A percentile compares a stretch with the other conserved stretches of the same genome.
phyloP scores from a whole-genome alignment of 2,113 vertebrate genomes.

The Lagopus leucura region DNA sequence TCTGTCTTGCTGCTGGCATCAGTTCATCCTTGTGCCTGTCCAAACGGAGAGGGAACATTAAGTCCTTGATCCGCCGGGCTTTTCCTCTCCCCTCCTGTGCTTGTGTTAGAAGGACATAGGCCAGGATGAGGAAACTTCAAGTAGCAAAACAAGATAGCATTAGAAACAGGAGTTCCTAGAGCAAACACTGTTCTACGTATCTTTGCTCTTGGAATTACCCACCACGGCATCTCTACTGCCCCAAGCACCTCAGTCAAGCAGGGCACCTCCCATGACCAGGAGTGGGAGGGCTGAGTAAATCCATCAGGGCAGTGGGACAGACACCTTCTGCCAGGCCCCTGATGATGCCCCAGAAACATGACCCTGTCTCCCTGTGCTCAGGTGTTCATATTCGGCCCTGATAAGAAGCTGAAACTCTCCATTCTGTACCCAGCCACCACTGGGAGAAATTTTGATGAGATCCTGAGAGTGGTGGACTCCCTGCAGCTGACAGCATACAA shows the following conservation, averaged over 20 bases:
- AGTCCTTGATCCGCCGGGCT: not conserved
- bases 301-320: not conserved
- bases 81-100: fast-evolving
- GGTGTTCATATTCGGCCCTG: slow-evolving; percentile 95
- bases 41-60: not conserved
- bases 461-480: slow-evolving; percentile 92
- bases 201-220: not conserved
- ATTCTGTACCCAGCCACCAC: slow-evolving; percentile 98
- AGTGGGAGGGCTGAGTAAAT: not conserved
- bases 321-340: not conserved
- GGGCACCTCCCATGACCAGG: not conserved
- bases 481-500: slow-evolving; percentile 93
- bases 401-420: slow-evolving; percentile 96
- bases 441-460: slow-evolving; percentile 94
- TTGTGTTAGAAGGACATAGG: not conserved
- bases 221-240: not conserved
- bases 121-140: not conserved
- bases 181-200: not conserved
- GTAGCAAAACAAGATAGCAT: not conserved
- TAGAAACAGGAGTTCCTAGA: not conserved
- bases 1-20: not conserved
- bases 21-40: not conserved
- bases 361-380: slow-evolving; percentile 55
- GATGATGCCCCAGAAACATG: not conserved
- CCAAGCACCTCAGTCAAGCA: not conserved